A percentile compares a stretch with the other conserved stretches of the same genome.
phyloP scores from a whole-genome alignment of 1,140 invertebrate species.

The Drosophila busckii region DNA sequence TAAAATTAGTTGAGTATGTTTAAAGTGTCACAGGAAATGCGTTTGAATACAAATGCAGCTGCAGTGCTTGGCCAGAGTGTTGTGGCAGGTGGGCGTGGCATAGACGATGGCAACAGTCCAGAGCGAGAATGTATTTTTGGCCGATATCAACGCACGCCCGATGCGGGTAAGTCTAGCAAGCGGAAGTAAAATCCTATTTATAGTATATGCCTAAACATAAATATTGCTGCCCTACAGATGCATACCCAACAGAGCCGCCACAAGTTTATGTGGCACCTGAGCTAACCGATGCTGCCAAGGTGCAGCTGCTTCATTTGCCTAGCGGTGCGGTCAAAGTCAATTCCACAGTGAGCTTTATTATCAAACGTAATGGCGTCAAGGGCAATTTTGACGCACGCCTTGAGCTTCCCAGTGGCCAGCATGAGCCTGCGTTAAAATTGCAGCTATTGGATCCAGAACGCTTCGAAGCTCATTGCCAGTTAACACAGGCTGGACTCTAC shows the following conservation, averaged over 20 bases:
- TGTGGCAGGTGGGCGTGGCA: constrained; percentile 17
- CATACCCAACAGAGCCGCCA: constrained; percentile 61
- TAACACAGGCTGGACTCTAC: constrained; percentile 92
- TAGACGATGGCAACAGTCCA: constrained; percentile 28
- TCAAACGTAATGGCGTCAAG: constrained; percentile 70
- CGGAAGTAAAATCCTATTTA: constrained; percentile 53
- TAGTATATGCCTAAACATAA: constrained; percentile 51
- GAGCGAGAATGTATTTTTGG: constrained; percentile 69
- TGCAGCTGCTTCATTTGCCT: constrained; percentile 70
- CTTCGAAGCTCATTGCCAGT: constrained; percentile 90
- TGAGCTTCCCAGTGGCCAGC: constrained; percentile 60
- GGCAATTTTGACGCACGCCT: constrained; percentile 73
- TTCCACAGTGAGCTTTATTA: constrained; percentile 49
- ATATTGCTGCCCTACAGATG: constrained; percentile 37
- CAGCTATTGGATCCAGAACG: constrained; percentile 86
- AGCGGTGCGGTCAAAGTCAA: constrained; percentile 62
- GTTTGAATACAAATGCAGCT: constrained; percentile 52
- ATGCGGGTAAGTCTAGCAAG: constrained; percentile 65
- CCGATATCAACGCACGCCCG: constrained; percentile 74
- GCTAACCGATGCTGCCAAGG: constrained; percentile 62
- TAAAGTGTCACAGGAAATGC: constrained; percentile 74
- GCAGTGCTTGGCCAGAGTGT: constrained; percentile 1
- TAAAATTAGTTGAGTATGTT: constrained; percentile 50
- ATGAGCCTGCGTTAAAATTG: constrained; percentile 68
- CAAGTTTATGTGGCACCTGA: constrained; percentile 68